Conservation (phyloP, 2,888 invertebrate species). For the Lobophora halterata region DNA sequence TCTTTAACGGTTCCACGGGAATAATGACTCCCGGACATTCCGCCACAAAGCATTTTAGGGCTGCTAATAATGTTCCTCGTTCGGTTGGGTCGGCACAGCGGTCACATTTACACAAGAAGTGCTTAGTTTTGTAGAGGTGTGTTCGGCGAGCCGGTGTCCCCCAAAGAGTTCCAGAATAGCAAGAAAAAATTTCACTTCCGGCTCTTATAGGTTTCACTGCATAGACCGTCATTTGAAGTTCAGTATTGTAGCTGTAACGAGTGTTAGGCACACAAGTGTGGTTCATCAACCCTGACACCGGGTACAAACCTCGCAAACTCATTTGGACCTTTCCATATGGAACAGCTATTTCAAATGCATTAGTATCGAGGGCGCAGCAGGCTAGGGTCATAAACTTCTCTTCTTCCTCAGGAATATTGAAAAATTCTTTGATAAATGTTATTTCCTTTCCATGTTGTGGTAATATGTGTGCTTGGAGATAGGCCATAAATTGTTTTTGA, state of each 20-base stretch:
- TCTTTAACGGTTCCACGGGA: slow-evolving; percentile 77
- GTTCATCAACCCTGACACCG: slow-evolving; percentile 84
- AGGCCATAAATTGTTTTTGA: slow-evolving; percentile 72
- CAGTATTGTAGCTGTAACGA: slow-evolving; percentile 80
- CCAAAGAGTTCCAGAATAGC: slow-evolving; percentile 85
- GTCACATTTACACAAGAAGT: slow-evolving; percentile 84
- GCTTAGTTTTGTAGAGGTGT: slow-evolving; percentile 83
- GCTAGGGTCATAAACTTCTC: slow-evolving; percentile 80
- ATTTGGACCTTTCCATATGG: slow-evolving; percentile 67
- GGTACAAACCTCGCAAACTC: slow-evolving; percentile 83
- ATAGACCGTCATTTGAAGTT: slow-evolving; percentile 81
- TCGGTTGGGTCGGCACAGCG: slow-evolving; percentile 85
- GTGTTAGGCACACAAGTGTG: slow-evolving; percentile 86
- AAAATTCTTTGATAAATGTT: slow-evolving; percentile 70
- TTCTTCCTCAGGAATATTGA: slow-evolving; percentile 77
- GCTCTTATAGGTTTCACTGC: slow-evolving; percentile 80
- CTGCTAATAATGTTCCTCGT: slow-evolving; percentile 81
- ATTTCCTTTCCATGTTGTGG: slow-evolving; percentile 82
- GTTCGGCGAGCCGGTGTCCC: slow-evolving; percentile 83
- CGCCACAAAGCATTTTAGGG: slow-evolving; percentile 77
- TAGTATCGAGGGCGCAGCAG: slow-evolving; percentile 83
- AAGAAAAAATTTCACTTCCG: slow-evolving; percentile 83
- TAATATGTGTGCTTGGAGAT: slow-evolving; percentile 76
- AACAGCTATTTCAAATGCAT: slow-evolving; percentile 83
- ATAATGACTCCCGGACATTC: slow-evolving; percentile 79